These are phyloP conservation scores for Enhydra lutris DNA, from an alignment of 2,113 vertebrate genomes.

Conservation along the genomic window DNA sequence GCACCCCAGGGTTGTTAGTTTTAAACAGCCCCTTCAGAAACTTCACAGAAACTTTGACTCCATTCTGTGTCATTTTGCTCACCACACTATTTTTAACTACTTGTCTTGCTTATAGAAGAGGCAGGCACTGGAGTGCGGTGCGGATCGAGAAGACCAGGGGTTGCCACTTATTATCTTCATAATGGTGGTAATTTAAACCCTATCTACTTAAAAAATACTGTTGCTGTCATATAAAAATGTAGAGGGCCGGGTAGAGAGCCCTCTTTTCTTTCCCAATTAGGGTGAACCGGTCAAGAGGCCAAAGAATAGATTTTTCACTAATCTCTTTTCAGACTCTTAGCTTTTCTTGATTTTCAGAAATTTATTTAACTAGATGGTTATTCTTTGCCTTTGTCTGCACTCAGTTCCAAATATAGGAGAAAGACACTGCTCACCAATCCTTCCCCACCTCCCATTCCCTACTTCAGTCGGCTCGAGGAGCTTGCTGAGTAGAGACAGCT, in stretches of 20 bases:
- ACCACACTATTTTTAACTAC: not conserved
- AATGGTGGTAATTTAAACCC: not conserved
- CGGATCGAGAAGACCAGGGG: not conserved
- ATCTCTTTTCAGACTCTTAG: not conserved
- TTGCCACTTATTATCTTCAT: not conserved
- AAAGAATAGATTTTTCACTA: not conserved
- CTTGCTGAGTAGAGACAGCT: not conserved
- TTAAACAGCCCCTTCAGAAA: not conserved
- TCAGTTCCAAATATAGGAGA: not conserved
- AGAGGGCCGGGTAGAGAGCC: not conserved
- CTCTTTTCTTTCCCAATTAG: not conserved
- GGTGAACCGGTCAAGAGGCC: not conserved
- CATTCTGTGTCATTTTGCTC: not conserved
- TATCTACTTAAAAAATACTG: not conserved
- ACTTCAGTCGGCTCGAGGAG: not conserved
- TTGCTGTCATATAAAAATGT: not conserved
- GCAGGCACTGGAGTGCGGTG: not conserved
- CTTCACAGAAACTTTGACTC: not conserved
- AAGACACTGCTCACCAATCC: not conserved
- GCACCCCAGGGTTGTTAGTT: not conserved
- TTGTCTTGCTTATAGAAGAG: not conserved
- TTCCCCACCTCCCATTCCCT: fast-evolving
- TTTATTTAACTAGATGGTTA: not conserved
- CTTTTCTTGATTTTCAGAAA: conserved; percentile 28
- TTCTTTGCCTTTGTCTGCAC: not conserved